Conservation (phyloP, 2,113 vertebrate genomes). For the Petrocephalus zakoni region DNA sequence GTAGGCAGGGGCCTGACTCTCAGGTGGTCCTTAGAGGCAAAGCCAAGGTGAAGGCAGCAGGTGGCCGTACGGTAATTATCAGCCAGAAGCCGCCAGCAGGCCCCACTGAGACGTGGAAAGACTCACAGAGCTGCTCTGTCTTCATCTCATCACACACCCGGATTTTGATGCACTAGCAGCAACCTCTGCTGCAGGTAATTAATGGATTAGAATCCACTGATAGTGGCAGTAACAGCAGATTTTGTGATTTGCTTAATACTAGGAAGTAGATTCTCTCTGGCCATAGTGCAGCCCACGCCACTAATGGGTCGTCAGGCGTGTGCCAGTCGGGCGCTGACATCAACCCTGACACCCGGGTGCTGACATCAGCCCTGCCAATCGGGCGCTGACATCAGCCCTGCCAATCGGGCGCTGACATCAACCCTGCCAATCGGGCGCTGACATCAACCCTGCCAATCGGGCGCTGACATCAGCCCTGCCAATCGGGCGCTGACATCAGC, state of each 20-base stretch:
- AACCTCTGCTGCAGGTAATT: neutral
- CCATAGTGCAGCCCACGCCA: neutral
- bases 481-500: neutral
- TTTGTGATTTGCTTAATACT: neutral
- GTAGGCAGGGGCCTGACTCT: neutral
- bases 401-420: no score
- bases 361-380: no score
- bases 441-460: neutral
- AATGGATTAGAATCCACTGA: neutral
- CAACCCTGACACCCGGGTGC: neutral
- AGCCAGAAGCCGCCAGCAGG: neutral
- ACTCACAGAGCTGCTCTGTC: neutral
- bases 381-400: neutral
- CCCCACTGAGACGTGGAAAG: neutral
- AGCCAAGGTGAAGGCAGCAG: neutral
- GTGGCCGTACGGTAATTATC: neutral
- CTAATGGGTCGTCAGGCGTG: neutral
- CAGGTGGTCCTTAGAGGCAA: neutral
- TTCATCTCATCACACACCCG: neutral
- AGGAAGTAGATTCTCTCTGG: neutral
- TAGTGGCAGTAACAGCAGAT: neutral
- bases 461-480: no score
- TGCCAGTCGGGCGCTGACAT: neutral
- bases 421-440: neutral
- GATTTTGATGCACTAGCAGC: neutral